Conservation (phyloP, 2,888 invertebrate genomes). For the Cancer borealis region DNA sequence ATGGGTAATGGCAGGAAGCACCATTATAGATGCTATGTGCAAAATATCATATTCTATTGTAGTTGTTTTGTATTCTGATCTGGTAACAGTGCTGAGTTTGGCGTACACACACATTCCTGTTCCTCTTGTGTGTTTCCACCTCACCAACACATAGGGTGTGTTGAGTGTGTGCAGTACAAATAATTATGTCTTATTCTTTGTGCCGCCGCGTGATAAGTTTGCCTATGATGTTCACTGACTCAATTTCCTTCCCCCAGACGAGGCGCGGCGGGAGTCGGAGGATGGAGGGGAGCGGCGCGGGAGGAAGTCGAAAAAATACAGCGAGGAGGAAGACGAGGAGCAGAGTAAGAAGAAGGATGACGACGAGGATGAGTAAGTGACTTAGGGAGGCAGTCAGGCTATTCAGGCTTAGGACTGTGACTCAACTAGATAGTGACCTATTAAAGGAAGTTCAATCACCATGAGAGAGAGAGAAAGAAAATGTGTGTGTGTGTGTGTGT, state of each 20-base stretch:
- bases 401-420: too few relatives aligned
- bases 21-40: too few relatives aligned
- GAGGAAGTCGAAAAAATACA: constrained; percentile 58
- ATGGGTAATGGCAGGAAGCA: too few relatives aligned
- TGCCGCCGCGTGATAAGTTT: neutral
- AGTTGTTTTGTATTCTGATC: too few relatives aligned
- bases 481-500: too few relatives aligned
- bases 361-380: constrained; percentile 72
- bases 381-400: neutral
- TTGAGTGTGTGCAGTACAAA: neutral
- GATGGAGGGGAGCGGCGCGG: constrained; percentile 51
- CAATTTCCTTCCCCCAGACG: constrained; percentile 60
- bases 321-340: constrained; percentile 68
- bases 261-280: constrained; percentile 68
- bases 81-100: too few relatives aligned
- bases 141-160: neutral
- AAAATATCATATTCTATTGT: too few relatives aligned
- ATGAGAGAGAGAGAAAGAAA: too few relatives aligned
- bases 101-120: too few relatives aligned
- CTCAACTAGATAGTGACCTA: too few relatives aligned
- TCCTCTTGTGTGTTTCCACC: neutral
- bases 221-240: neutral
- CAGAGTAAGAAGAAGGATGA: constrained; percentile 66
- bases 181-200: neutral
- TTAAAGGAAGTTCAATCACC: too few relatives aligned